Evolutionary conservation across 2,113 vertebrate genomes (phyloP).

Genomic region (Aphyosemion australe): DNA sequence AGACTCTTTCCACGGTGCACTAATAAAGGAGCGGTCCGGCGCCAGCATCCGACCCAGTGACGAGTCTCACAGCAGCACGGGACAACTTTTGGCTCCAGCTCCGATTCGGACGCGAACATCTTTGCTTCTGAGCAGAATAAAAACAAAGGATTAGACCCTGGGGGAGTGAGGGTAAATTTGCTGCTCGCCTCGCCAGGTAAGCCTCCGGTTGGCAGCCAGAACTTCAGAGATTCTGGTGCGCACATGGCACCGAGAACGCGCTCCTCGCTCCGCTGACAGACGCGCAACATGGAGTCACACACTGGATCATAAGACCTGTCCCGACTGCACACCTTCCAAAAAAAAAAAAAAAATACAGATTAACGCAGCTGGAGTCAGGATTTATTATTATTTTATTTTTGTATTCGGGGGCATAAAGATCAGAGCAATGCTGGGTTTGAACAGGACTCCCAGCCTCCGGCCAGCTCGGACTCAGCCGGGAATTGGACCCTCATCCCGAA

Average conservation of each 20-base stretch:
- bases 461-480: constrained; percentile 52
- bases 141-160: constrained; percentile 12
- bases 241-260: constrained; percentile 72
- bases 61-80: constrained; percentile 34
- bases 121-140: not conserved
- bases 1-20: constrained; percentile 60
- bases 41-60: constrained; percentile 58
- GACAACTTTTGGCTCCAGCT: constrained; percentile 19
- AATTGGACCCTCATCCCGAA: constrained; percentile 73
- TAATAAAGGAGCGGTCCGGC: constrained; percentile 68
- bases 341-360: not conserved
- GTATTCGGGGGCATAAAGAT: not conserved
- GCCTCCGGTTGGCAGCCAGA: constrained; percentile 25
- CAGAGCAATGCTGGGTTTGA: constrained; percentile 78
- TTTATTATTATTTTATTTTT: not conserved
- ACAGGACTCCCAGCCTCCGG: constrained; percentile 74
- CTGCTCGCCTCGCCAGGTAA: constrained; percentile 52
- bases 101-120: constrained; percentile 7
- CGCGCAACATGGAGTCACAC: constrained; percentile 53
- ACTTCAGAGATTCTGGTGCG: constrained; percentile 40
- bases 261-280: constrained; percentile 57
- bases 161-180: constrained; percentile 18
- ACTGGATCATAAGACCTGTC: constrained; percentile 40
- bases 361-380: constrained; percentile 9
- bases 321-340: not conserved